A percentile compares a stretch with the other conserved stretches of the same genome.
These are phyloP conservation scores for Lymantria dispar DNA, from an alignment of 2,888 invertebrate genomes.

Conservation along the genomic window DNA sequence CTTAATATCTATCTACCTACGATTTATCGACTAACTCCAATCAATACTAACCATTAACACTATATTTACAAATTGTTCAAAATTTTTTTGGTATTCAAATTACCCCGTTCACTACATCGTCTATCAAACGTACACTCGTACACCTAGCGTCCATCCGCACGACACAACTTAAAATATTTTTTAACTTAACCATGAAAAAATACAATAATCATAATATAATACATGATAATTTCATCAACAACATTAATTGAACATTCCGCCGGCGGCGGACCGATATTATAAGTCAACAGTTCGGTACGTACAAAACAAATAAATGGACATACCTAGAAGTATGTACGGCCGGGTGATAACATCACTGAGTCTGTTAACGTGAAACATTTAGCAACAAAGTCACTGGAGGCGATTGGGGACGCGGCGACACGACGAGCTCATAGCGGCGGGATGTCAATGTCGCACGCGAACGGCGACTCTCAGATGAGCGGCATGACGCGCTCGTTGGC, in stretches of 20 bases:
- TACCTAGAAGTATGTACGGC: constrained; percentile 76
- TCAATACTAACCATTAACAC: constrained; percentile 66
- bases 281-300: constrained; percentile 64
- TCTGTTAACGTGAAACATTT: constrained; percentile 54
- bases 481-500: constrained; percentile 84
- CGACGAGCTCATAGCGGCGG: constrained; percentile 83
- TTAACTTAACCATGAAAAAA: constrained; percentile 78
- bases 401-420: constrained; percentile 70
- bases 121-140: constrained; percentile 58
- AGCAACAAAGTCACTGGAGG: constrained; percentile 66
- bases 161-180: constrained; percentile 71
- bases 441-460: constrained; percentile 85
- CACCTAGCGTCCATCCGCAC: constrained; percentile 64
- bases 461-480: constrained; percentile 85
- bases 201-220: constrained; percentile 79
- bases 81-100: constrained; percentile 82
- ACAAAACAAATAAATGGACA: constrained; percentile 78
- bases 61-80: constrained; percentile 82
- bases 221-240: constrained; percentile 75
- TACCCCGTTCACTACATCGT: constrained; percentile 72
- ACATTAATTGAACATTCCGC: constrained; percentile 69
- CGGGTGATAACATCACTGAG: constrained; percentile 67
- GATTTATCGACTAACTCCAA: constrained; percentile 67
- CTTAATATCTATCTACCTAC: constrained; percentile 75
- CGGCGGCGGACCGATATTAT: constrained; percentile 48